Evolutionary conservation across 2,797 vertebrate species (phyloP), one percentile per base, ranked within the genome.

Genomic region (Intellagama lesueurii): DNA sequence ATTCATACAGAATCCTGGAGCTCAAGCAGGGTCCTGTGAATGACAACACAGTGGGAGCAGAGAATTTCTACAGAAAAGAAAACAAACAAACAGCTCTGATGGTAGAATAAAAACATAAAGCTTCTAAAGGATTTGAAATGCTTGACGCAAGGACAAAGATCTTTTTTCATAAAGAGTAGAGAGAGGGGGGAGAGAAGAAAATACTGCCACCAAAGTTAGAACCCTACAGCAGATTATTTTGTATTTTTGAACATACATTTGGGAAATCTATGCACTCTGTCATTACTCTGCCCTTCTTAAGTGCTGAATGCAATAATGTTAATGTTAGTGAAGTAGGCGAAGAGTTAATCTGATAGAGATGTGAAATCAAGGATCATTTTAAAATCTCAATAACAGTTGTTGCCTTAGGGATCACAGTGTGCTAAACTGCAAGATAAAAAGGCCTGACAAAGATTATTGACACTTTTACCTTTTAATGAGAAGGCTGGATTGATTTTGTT

Each of bases 401-500:
- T 92, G 96, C 95, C 97, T 96, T 93, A 91, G 96, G 96, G 95
- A 96, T 97, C 96, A 96, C 95, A 95, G 91, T 95, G 93, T 95
- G 96, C 96, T 97, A 97, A 97, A 97, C 96, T 96, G 95, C 92
- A 95, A 97, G 97, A 97, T 97, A 96, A 97, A 97, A 97, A 97
- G 95, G 95, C 95, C 96, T 97, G 97, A 97, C 97, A 97, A 96
- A 97, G 96, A 97, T 97, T 97, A 97, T 97, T 97, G 97, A 97
- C 96, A 70, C 94, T 97, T 90, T 97, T 97, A 96, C 97, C 96
- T 97, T 97, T 96, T 97, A 97, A 97, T 97, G 97, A 97, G 97
- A 96, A 96, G 93, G 94, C 94, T 89, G 96, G 94, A 97, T 97
- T 97, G 97, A 97, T 97, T 97, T 95, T 94, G 91, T 91, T 96